Evolutionary conservation across 2,797 vertebrate species (phyloP).

Genomic region (Scolopax rusticola): DNA sequence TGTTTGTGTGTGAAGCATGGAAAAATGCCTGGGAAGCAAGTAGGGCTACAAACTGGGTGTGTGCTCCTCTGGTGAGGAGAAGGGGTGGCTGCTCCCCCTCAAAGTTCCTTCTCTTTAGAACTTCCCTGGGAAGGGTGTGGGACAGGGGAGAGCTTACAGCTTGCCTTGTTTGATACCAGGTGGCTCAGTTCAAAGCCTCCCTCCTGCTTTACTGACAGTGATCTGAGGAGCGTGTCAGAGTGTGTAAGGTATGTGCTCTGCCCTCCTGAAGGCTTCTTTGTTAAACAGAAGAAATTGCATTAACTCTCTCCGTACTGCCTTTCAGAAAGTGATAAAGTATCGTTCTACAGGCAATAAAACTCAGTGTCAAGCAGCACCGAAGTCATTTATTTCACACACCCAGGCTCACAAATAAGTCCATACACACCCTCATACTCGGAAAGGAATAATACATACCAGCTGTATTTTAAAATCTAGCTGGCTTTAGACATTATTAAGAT

Average conservation of each 20-base stretch:
- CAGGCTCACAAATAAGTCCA: neutral
- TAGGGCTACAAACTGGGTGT: accelerated
- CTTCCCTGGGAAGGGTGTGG: neutral
- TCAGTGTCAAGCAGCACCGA: neutral
- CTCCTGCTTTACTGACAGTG: neutral
- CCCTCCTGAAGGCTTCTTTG: neutral
- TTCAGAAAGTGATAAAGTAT: neutral
- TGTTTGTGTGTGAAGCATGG: neutral
- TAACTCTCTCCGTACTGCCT: neutral
- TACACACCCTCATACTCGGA: neutral
- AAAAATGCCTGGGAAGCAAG: neutral
- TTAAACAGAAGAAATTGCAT: neutral
- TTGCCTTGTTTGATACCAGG: neutral
- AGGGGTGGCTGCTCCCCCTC: neutral
- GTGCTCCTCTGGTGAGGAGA: neutral
- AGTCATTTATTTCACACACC: neutral
- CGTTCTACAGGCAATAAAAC: neutral
- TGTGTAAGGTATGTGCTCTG: neutral
- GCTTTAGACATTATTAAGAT: slow-evolving; percentile 46
- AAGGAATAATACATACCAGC: slow-evolving; percentile 47
- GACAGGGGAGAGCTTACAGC: neutral
- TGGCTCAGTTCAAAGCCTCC: neutral
- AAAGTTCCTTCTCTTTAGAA: neutral
- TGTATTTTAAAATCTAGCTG: slow-evolving; percentile 46
- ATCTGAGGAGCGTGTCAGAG: neutral